Conservation (phyloP, 2,888 invertebrate genomes). For the Lycophotia porphyrea region DNA sequence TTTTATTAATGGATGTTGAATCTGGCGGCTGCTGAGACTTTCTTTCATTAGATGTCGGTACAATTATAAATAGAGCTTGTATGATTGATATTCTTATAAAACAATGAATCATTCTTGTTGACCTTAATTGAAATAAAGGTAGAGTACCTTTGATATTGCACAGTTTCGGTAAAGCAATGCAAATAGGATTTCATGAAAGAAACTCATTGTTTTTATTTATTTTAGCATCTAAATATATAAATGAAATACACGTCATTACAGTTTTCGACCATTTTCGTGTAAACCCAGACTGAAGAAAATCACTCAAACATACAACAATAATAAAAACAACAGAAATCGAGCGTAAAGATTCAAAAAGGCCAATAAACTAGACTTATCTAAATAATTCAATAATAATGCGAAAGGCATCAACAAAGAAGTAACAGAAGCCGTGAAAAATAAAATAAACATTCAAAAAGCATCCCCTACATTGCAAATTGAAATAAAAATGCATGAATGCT, state of each 20-base stretch:
- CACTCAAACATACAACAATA: neutral
- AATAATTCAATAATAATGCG: slow-evolving; percentile 43
- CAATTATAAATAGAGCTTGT: slow-evolving; percentile 45
- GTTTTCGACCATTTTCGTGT: neutral
- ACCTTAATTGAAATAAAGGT: neutral
- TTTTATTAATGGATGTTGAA: slow-evolving; percentile 76
- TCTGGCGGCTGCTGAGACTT: slow-evolving; percentile 65
- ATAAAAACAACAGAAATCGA: slow-evolving; percentile 1
- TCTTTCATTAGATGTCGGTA: slow-evolving; percentile 55
- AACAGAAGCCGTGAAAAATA: slow-evolving; percentile 56
- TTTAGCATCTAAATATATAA: neutral
- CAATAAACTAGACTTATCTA: slow-evolving; percentile 1
- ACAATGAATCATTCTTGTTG: slow-evolving; percentile 30
- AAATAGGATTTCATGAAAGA: neutral
- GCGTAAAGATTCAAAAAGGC: neutral
- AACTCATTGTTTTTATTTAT: too few relatives aligned
- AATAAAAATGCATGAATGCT: slow-evolving; percentile 81
- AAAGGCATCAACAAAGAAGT: slow-evolving; percentile 44
- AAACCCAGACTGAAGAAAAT: neutral
- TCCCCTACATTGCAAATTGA: slow-evolving; percentile 76
- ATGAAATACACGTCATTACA: neutral
- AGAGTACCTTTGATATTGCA: neutral
- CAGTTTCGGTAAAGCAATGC: neutral
- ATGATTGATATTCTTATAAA: slow-evolving; percentile 53
- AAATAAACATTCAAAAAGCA: slow-evolving; percentile 68